Conservation (phyloP, 2,113 vertebrate genomes). For the Aleadryas rufinucha region DNA sequence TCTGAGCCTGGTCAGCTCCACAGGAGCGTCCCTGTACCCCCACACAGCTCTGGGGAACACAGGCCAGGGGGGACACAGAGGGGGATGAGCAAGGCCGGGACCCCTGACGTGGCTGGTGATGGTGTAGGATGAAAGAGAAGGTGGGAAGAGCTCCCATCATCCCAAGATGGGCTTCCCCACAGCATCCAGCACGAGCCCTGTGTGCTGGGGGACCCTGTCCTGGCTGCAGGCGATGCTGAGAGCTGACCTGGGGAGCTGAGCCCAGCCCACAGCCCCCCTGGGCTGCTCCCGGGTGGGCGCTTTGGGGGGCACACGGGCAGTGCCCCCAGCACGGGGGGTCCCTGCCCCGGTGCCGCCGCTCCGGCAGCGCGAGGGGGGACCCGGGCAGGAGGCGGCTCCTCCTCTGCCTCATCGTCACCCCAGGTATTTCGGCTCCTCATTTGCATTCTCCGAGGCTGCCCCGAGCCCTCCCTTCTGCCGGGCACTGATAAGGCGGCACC, state of each 20-base stretch:
- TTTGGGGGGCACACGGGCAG: neutral
- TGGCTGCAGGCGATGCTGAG: neutral
- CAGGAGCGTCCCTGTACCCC: neutral
- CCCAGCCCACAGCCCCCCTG: neutral
- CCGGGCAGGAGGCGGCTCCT: neutral
- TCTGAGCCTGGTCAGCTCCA: neutral
- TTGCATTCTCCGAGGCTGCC: neutral
- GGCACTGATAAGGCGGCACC: neutral
- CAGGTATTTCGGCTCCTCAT: neutral
- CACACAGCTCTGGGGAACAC: neutral
- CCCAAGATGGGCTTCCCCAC: neutral
- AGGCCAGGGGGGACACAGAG: neutral
- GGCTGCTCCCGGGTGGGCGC: neutral
- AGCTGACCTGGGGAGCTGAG: neutral
- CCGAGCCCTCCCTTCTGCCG: neutral
- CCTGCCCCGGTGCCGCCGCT: neutral
- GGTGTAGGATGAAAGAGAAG: neutral
- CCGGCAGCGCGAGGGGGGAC: accelerated
- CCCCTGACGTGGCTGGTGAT: neutral
- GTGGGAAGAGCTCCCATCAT: neutral
- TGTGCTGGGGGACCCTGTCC: accelerated
- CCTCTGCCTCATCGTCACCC: neutral
- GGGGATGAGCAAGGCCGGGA: neutral
- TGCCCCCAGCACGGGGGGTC: neutral
- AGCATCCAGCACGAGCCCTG: accelerated